Base-by-base conservation (phyloP, 2,888 invertebrate species). In the Micoletzkya japonica region DNA sequence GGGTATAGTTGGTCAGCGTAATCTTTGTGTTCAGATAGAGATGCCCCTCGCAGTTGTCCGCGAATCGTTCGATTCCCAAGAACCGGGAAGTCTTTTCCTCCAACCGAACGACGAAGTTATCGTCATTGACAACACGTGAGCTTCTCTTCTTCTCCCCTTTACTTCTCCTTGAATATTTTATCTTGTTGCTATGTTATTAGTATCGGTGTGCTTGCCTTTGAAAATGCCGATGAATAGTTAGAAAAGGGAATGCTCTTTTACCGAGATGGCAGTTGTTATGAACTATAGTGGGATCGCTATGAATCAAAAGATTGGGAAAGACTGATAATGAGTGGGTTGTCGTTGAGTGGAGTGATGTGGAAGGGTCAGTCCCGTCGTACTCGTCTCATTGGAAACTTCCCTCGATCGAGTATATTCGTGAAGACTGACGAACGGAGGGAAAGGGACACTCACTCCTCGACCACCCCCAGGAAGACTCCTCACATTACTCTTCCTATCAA, bases 321-420 rank as follows among this genome's bases (percentile, higher is more conserved):
- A n/a, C n/a, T n/a, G n/a, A n/a, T n/a, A n/a, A n/a, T n/a, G n/a
- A n/a, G n/a, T n/a, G n/a, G n/a, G n/a, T n/a, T n/a, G n/a, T n/a
- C n/a, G n/a, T 61, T 2, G 93, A 79, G 77, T 0, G 77, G 76
- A 4, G 70, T 73, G 17, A 72, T 93, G 91, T 95, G 96, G 92
- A 93, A 92, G 86, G 97, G 96, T 0, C 97, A 97, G 87, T 94
- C 93, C 87, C 92, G 93, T 86, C 89, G 92, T 72, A 93, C 93
- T 0, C 91, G 91, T 77, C 91, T 93, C 82, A 91, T 97, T 67
- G 96, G 94, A 10, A 87, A 91, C 36, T 95, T 98, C 87, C 95
- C 96, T 0, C 90, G 93, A 10, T 90, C 75, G 1, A 52, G 68
- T 3, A 77, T 82, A 7, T 74, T 77, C 67, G 73, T 77, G 32